A percentile compares a stretch with the other conserved stretches of the same genome.
Evolutionary conservation across 1,140 invertebrate species (phyloP).

Genomic region (Drosophila rufa): DNA sequence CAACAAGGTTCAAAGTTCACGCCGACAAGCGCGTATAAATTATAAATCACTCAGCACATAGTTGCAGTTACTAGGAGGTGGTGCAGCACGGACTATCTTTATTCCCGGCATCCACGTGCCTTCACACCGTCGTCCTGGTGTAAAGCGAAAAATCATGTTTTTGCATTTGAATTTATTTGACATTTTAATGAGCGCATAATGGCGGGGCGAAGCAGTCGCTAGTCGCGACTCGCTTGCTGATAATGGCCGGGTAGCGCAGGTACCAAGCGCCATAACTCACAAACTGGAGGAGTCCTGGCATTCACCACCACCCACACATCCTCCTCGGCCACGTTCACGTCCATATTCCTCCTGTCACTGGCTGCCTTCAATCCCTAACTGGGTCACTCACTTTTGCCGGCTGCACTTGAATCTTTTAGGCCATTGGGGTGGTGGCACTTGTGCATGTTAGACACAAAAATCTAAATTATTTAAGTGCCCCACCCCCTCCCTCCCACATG

Average conservation of each 20-base stretch:
- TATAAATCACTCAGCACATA: slow-evolving; percentile 42
- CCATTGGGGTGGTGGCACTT: slow-evolving; percentile 74
- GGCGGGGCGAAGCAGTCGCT: slow-evolving; percentile 39
- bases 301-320: neutral
- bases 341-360: slow-evolving; percentile 7
- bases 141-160: slow-evolving; percentile 62
- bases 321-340: neutral
- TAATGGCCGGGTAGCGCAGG: slow-evolving; percentile 44
- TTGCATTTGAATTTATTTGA: slow-evolving; percentile 80
- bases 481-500: slow-evolving; percentile 9
- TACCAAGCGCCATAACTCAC: slow-evolving; percentile 22
- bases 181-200: slow-evolving; percentile 83
- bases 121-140: slow-evolving; percentile 10
- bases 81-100: slow-evolving; percentile 32
- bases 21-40: slow-evolving; percentile 40
- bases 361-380: slow-evolving; percentile 55
- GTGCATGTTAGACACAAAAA: slow-evolving; percentile 84
- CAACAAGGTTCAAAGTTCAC: slow-evolving; percentile 70
- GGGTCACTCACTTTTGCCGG: slow-evolving; percentile 76
- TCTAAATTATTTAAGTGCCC: slow-evolving; percentile 82
- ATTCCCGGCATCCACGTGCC: slow-evolving; percentile 42
- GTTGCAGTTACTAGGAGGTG: slow-evolving; percentile 4
- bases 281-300: slow-evolving; percentile 16
- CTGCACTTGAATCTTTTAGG: slow-evolving; percentile 82
- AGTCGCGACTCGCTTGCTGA: slow-evolving; percentile 44